phyloP scores from a whole-genome alignment of 2,888 invertebrate species.

The Odontothrips loti region DNA sequence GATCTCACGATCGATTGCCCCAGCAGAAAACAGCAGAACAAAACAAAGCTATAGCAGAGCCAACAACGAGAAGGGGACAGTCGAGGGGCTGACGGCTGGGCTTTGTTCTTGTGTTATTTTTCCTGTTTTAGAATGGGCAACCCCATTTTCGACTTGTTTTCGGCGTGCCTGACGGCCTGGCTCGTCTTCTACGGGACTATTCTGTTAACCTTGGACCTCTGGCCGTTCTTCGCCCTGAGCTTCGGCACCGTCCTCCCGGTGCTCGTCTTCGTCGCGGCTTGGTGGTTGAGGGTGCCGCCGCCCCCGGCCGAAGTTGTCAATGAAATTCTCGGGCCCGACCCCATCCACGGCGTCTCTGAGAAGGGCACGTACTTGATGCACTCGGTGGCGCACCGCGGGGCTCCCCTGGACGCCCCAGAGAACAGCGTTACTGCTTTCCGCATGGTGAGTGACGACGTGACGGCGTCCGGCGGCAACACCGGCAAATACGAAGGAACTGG shows the following conservation, averaged over 20 bases:
- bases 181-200: background rate
- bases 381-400: constrained; percentile 67
- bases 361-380: constrained; percentile 23
- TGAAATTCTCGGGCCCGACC: constrained; percentile 35
- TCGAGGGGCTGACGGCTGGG: background rate
- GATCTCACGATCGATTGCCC: background rate
- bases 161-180: background rate
- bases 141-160: background rate
- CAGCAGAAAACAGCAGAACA: constrained; percentile 13
- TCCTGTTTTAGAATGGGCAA: background rate
- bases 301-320: constrained; percentile 29
- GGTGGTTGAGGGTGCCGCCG: constrained; percentile 17
- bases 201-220: background rate
- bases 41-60: constrained; percentile 8
- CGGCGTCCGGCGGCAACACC: too few species aligned
- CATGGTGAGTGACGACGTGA: constrained; percentile 51
- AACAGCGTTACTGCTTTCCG: constrained; percentile 70
- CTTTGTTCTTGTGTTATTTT: background rate
- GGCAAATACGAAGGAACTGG: too few species aligned
- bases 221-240: background rate
- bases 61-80: background rate
- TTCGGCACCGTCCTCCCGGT: background rate
- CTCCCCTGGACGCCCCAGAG: constrained; percentile 72
- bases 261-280: background rate
- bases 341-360: constrained; percentile 17